Base-by-base conservation (phyloP, 92 coral and sea anemone species). In the Epizoanthus rinbou region DNA sequence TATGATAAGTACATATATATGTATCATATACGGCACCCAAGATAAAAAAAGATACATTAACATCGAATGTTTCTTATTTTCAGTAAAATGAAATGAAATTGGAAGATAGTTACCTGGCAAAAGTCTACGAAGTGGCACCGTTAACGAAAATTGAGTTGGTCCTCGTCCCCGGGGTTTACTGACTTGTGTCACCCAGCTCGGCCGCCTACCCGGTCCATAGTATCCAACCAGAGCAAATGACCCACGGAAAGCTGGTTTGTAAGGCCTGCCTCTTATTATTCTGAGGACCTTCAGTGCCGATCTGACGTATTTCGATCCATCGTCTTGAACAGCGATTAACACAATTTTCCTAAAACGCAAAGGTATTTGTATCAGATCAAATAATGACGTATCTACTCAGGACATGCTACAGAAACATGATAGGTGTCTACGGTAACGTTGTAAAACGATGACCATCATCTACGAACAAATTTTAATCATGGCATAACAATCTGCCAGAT, bases 241-340 rank as follows among this genome's bases (percentile, higher is more conserved):
- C 3, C 80, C 80, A 57, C 53, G 80, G 28, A 14, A 75, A 1
- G 59, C 80, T 57, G 80, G 80, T 8, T 9, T 57, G 52, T 75
- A 75, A 15, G 66, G 80, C 24, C 50, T 75, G 57, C 80, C 80
- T 35, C 80, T 57, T 62, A 75, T 62, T 75, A 8, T 31, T 7
- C 80, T 24, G 6, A 91, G 81, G 25, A 92, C 76, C 53, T 70
- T 76, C 0, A 68, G 68, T 8, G 91, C 92, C 5, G 62, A 76
- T 3, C 35, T 53, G 10, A 86, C 84, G 57, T 43, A 86, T 5
- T 28, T 21, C 23, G 73, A 53, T 6, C 89, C 92, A 41, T 62
- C 33, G 10, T 91, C 92, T 23, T 86, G 75, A 33, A 89, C 86
- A 59, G 92, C 86, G 37, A 89, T 81, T 8, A 89, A 57, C 17